These are phyloP conservation scores for Brienomyrus longianalis DNA, from an alignment of 2,113 vertebrate species.

Conservation along the genomic window DNA sequence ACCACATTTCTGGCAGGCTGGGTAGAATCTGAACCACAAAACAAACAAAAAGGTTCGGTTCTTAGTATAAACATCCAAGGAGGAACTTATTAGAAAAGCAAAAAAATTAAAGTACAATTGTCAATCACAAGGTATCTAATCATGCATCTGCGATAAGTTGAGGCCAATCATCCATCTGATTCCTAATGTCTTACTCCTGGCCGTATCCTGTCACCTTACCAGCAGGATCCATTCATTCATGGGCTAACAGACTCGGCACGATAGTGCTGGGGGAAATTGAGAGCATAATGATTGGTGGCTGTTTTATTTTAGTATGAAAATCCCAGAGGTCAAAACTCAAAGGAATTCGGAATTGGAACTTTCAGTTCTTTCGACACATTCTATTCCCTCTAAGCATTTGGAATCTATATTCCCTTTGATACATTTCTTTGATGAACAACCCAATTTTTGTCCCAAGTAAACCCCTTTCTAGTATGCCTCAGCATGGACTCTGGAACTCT, in stretches of 20 bases:
- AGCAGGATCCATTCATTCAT: background rate
- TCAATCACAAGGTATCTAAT: background rate
- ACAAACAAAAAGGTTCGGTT: background rate
- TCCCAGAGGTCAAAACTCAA: background rate
- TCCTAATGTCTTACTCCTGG: background rate
- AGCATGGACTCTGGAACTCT: background rate
- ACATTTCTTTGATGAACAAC: background rate
- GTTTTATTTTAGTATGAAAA: background rate
- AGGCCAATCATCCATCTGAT: background rate
- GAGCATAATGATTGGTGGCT: background rate
- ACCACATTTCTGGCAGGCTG: background rate
- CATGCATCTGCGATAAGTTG: background rate
- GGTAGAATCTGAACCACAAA: background rate
- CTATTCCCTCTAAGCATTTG: background rate
- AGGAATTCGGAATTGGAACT: background rate
- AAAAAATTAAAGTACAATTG: background rate
- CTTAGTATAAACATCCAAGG: background rate
- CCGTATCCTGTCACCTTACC: background rate
- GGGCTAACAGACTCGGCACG: background rate
- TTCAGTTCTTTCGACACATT: background rate
- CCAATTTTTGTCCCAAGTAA: background rate
- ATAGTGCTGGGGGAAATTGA: background rate
- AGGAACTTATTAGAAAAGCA: background rate
- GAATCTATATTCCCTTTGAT: background rate
- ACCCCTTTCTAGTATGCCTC: background rate